Evolutionary conservation across 1,140 invertebrate genomes (phyloP), one percentile per base, ranked within the genome.

Genomic region (Lasaia peninsularis): DNA sequence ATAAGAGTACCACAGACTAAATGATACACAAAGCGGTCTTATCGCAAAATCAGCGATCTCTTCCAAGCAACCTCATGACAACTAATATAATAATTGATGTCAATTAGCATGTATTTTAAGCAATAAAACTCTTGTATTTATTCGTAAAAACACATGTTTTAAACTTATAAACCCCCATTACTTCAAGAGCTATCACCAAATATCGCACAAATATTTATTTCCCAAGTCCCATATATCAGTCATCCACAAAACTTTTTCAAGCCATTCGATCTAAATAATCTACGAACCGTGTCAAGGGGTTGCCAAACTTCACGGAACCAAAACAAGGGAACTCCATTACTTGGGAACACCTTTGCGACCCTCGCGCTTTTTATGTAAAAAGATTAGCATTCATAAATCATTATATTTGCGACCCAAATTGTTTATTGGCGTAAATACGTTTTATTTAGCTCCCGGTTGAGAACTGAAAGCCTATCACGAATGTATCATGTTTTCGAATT

Each of bases 291-390:
- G 31, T 52, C 53, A 56, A 56, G 53, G 53, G 53, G 53, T 56
- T 56, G 40, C 37, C 53, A 40, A 44, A 56, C 24, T 31, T 40
- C 37, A 48, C 24, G 31, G 37, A 56, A 56, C 37, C 53, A 40
- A 56, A 56, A 56, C 53, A 56, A 56, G 53, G 37, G 35, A 56
- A 56, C 53, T 56, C 53, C 53, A 56, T 56, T 56, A 52, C 51
- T 18, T 52, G 14, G 16, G 14, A 31, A 56, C 35, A 31, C 35
- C 21, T 28, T 40, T 28, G 20, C 35, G 24, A 40, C n/a, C 18
- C 34, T 37, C 53, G 18, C 34, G 53, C 53, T 56, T 56, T 56
- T 56, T 56, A 56, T 56, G 44, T 48, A 24, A 48, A 48, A 56
- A 56, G 37, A 56, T 56, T 56, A 44, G 20, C 37, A 56, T 40